Evolutionary conservation across 2,888 invertebrate genomes (phyloP).

Genomic region (Heliconius ismenius): DNA sequence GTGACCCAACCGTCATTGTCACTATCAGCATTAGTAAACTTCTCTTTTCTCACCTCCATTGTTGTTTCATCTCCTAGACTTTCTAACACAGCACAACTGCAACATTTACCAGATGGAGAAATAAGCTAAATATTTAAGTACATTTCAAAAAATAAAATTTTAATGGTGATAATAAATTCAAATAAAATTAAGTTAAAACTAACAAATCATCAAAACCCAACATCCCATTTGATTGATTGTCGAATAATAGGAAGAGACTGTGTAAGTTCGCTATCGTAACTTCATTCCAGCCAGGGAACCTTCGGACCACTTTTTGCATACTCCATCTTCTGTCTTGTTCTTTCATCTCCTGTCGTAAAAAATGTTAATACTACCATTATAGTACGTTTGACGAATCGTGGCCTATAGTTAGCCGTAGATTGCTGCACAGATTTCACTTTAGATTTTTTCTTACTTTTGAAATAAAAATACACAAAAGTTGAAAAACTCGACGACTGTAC

Average conservation of each 20-base stretch:
- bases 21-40: constrained; percentile 74
- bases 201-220: constrained; percentile 81
- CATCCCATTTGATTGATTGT: constrained; percentile 82
- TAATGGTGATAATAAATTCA: not conserved
- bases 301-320: constrained; percentile 75
- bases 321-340: constrained; percentile 80
- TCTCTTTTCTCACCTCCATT: constrained; percentile 74
- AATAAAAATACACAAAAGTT: too few species aligned
- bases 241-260: constrained; percentile 80
- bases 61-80: constrained; percentile 79
- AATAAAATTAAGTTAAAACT: constrained; percentile 45
- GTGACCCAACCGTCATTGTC: constrained; percentile 82
- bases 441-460: not conserved
- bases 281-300: constrained; percentile 83
- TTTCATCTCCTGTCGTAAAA: constrained; percentile 69
- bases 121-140: too few species aligned
- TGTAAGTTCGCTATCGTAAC: constrained; percentile 82
- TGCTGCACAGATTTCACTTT: not conserved
- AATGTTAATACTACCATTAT: not conserved
- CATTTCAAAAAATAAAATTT: too few species aligned
- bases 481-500: too few species aligned
- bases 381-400: not conserved
- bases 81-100: constrained; percentile 76
- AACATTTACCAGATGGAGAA: not conserved
- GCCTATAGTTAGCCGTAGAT: not conserved